Evolutionary conservation across 2,113 vertebrate genomes (phyloP).

Genomic region (Thalassarche chlororhynchos): DNA sequence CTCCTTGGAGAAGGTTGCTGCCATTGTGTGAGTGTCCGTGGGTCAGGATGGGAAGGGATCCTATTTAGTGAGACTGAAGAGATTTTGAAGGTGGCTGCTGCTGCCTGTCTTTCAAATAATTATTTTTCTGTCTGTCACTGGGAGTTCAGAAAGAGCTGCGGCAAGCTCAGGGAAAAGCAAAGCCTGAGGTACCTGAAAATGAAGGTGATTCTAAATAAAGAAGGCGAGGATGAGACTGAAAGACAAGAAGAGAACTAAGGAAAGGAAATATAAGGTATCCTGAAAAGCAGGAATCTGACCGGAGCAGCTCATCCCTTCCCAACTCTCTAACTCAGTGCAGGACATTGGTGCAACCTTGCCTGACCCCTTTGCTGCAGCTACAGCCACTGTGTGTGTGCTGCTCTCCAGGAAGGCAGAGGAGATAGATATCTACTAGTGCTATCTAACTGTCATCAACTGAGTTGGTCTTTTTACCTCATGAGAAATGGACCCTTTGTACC

Average conservation of each 20-base stretch:
- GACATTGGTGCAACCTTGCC: not conserved
- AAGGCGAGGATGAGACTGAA: not conserved
- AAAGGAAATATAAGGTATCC: not conserved
- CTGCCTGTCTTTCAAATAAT: not conserved
- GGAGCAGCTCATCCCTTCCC: not conserved
- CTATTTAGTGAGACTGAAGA: not conserved
- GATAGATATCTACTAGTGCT: not conserved
- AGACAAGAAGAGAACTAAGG: not conserved
- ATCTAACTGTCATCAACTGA: rapidly evolving
- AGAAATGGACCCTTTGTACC: not conserved
- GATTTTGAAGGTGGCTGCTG: not conserved
- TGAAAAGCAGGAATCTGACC: not conserved
- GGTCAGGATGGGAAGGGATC: not conserved
- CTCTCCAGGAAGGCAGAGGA: not conserved
- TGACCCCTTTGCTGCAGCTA: not conserved
- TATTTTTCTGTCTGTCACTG: not conserved
- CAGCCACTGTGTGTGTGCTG: rapidly evolving
- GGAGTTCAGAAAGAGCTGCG: not conserved
- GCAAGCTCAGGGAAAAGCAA: not conserved
- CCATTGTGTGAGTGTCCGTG: not conserved
- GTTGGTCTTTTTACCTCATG: not conserved
- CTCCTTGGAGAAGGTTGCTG: not conserved
- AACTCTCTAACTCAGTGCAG: not conserved
- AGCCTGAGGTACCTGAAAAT: not conserved
- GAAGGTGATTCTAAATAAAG: not conserved